Evolutionary conservation across 1,140 invertebrate genomes (phyloP).

Genomic region (Gerris buenoi): DNA sequence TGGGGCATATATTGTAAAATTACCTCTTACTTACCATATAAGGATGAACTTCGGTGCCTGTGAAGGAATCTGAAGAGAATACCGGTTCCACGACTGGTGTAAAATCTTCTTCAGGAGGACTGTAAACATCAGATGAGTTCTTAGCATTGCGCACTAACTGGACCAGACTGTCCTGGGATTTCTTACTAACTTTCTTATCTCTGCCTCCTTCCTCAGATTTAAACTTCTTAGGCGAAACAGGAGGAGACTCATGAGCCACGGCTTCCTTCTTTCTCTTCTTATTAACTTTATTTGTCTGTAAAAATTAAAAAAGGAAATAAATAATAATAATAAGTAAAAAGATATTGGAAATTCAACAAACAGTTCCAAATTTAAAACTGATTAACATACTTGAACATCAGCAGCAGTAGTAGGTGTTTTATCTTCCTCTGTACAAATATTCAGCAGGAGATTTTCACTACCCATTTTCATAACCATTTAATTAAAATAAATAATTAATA

Average conservation of each 20-base stretch:
- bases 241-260: no score
- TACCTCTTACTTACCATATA: constrained; percentile 6
- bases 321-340: no score
- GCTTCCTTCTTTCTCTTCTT: no score
- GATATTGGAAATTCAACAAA: no score
- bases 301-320: no score
- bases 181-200: neutral
- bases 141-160: neutral
- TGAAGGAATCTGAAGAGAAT: constrained; percentile 2
- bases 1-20: no score
- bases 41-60: constrained; percentile 5
- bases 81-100: constrained; percentile 2
- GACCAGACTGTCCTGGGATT: neutral
- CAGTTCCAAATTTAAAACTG: no score
- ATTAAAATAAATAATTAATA: neutral
- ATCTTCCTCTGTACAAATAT: neutral
- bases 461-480: neutral
- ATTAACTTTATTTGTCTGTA: no score
- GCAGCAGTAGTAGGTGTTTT: no score
- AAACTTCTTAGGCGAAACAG: no score
- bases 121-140: neutral
- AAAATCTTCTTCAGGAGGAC: neutral
- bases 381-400: no score
- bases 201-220: no score
- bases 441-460: neutral